Base-by-base conservation (phyloP, 2,797 vertebrate genomes). In the Petrocephalus sullivani region DNA sequence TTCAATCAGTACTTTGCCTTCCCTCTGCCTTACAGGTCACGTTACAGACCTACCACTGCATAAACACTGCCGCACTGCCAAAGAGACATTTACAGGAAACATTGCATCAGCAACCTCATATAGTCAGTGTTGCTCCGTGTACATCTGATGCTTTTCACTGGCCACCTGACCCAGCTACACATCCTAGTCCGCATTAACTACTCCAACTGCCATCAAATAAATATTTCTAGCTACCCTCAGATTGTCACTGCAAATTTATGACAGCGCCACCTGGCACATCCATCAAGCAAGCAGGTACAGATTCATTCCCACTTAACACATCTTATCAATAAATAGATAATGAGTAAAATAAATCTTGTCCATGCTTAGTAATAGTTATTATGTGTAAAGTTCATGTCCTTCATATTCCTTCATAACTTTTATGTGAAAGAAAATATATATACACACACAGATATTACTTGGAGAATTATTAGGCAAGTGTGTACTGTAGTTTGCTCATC, bases 1-100 rank as follows among this genome's bases (percentile, higher is more conserved):
- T 81, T 81, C 75, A 81, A 81, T 46, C 75, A 81, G 41, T 84
- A 23, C 82, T 84, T 84, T 53, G 21, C 53, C 82, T 53, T 53
- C 81, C 8, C 49, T 84, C n/a, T 84, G 81, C 23, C 81, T 78
- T n/a, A 41, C 16, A 78, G 71, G 71, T 78, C 71, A 46, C 16
- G 0, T 46, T 78, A 9, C 75, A 81, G 19, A 49, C 75, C 37
- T 49, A 21, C 41, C 75, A n/a, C 19, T 9, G 41, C 41, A 81
- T 41, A 49, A 49, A 81, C 19, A 49, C 75, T 49, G 75, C 41
- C 75, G 49, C 19, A 2, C 75, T n/a, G 41, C 19, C 75, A 49
- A n/a, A 78, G n/a, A 81, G 75, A 9, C 19, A n/a, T 81, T 81
- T 12, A 84, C 82, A 23, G 82, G 54, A 84, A 84, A 54, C 46